phyloP scores from a whole-genome alignment of 2,113 vertebrate species.

The Laticauda laticaudata region DNA sequence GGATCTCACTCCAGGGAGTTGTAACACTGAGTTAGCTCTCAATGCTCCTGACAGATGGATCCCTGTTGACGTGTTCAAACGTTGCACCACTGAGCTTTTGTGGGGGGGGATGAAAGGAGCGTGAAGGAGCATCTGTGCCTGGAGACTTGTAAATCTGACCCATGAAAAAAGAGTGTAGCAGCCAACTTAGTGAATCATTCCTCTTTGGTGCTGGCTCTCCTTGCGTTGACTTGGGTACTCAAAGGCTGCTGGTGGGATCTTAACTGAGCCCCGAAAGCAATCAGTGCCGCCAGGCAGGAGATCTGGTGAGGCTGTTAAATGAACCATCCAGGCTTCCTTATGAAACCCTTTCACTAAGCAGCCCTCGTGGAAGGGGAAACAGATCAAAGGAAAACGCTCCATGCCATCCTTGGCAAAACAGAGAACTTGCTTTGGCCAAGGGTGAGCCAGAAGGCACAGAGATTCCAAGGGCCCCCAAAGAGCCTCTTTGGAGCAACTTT shows the following conservation, averaged over 20 bases:
- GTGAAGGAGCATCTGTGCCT: constrained; percentile 54
- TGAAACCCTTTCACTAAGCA: neutral
- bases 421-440: neutral
- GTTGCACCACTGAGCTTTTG: constrained; percentile 57
- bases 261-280: neutral
- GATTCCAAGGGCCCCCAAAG: neutral
- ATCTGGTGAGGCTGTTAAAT: neutral
- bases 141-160: constrained; percentile 47
- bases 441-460: neutral
- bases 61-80: constrained; percentile 58
- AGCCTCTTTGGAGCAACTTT: neutral
- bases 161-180: constrained; percentile 44
- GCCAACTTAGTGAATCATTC: constrained; percentile 50
- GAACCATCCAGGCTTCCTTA: constrained; percentile 21
- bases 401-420: constrained; percentile 1
- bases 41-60: constrained; percentile 70
- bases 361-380: constrained; percentile 6
- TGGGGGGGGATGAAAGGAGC: constrained; percentile 38
- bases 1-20: constrained; percentile 63
- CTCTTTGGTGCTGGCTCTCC: constrained; percentile 26
- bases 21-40: constrained; percentile 60
- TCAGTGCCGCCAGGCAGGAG: neutral
- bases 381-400: neutral
- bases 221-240: constrained; percentile 35
- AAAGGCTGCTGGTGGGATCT: constrained; percentile 41